Percentiles rank a stretch among this genome's conserved stretches.
Evolutionary conservation across 1,140 invertebrate species (phyloP).

Genomic region (Diuraphis noxia): DNA sequence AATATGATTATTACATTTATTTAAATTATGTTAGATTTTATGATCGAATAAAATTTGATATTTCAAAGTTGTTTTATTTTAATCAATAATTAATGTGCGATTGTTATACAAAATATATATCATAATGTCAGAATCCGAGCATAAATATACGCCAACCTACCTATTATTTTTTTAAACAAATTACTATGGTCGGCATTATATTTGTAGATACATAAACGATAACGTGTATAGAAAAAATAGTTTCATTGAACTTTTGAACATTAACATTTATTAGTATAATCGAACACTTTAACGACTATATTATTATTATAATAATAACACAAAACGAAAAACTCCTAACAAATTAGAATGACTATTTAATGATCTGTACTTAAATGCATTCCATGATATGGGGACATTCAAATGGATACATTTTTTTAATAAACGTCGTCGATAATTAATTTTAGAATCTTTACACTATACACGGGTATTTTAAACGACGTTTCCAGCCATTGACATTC

Average conservation of each 20-base stretch:
- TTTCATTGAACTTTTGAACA: neutral
- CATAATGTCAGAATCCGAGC: no score
- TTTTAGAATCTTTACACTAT: neutral
- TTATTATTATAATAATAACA: neutral
- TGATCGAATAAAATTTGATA: neutral
- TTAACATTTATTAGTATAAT: neutral
- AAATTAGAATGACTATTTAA: neutral
- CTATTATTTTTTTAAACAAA: neutral
- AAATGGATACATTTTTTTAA: neutral
- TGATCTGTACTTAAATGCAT: neutral
- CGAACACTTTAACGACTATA: neutral
- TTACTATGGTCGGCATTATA: neutral
- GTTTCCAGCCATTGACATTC: neutral
- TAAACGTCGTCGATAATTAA: neutral
- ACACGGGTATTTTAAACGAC: neutral
- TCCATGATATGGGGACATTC: neutral
- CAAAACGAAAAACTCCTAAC: neutral
- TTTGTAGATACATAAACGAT: neutral
- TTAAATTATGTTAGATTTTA: neutral
- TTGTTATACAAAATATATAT: neutral
- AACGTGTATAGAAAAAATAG: neutral
- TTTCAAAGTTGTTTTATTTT: slow-evolving; percentile 3
- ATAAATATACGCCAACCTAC: neutral
- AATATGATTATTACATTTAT: slow-evolving; percentile 6
- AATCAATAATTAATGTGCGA: neutral